Evolutionary conservation across 2,888 invertebrate species (phyloP).

Genomic region (Tetragonisca angustula): DNA sequence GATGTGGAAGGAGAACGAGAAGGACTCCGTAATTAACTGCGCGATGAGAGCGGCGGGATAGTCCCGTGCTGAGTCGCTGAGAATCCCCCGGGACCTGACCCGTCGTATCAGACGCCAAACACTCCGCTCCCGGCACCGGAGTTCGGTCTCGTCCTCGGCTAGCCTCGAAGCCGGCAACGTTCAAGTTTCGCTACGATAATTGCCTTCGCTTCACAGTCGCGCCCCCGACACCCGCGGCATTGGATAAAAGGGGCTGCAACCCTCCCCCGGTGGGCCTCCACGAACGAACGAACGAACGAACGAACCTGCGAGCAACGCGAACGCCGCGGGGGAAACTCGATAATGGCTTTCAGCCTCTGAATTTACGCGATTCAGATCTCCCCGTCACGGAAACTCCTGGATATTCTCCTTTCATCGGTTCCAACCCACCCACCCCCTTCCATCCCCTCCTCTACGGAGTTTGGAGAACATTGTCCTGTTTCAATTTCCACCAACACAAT

Average conservation of each 20-base stretch:
- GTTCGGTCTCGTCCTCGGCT: constrained; percentile 68
- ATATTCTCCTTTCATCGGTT: constrained; percentile 44
- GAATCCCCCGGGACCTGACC: constrained; percentile 82
- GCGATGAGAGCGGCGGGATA: constrained; percentile 76
- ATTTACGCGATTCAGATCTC: constrained; percentile 65
- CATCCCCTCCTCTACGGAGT: constrained; percentile 5
- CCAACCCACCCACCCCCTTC: background rate
- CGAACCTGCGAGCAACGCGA: constrained; percentile 42
- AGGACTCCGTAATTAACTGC: constrained; percentile 81
- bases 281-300: constrained; percentile 12
- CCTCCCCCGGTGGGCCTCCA: constrained; percentile 4
- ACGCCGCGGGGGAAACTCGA: constrained; percentile 59
- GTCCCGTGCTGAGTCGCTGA: constrained; percentile 80
- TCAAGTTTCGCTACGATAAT: constrained; percentile 83
- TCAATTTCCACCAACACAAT: constrained; percentile 27
- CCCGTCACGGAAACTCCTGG: constrained; percentile 61
- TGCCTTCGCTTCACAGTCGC: constrained; percentile 82
- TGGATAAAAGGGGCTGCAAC: constrained; percentile 66
- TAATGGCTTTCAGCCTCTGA: constrained; percentile 65
- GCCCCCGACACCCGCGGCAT: constrained; percentile 74
- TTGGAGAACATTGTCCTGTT: constrained; percentile 37
- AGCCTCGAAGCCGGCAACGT: constrained; percentile 69
- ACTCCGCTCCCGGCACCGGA: constrained; percentile 76
- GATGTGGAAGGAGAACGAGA: constrained; percentile 63
- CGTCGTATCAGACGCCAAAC: constrained; percentile 83